Conservation (phyloP, 2,888 invertebrate genomes). For the Tenthredo mesomela region DNA sequence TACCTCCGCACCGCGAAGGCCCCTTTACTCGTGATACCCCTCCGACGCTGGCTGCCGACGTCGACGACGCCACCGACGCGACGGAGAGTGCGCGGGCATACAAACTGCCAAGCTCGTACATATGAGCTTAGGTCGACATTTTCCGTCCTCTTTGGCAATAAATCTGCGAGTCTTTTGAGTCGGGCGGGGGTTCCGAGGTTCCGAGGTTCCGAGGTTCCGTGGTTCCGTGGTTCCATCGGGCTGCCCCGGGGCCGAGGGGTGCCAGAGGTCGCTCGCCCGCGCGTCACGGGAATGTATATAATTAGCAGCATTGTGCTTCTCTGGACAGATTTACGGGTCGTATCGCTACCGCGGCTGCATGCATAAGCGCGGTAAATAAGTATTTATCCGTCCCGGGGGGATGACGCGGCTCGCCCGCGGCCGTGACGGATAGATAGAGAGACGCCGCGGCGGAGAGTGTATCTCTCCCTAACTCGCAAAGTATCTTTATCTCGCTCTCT, state of each 20-base stretch:
- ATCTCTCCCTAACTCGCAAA: constrained; percentile 14
- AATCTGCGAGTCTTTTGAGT: constrained; percentile 78
- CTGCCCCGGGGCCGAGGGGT: constrained; percentile 58
- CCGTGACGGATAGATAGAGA: constrained; percentile 60
- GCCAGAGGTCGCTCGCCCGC: constrained; percentile 57
- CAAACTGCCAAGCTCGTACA: constrained; percentile 76
- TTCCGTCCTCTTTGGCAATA: constrained; percentile 77
- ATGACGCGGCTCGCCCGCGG: constrained; percentile 54
- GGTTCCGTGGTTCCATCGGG: constrained; percentile 61
- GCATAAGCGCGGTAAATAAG: constrained; percentile 78
- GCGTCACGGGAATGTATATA: constrained; percentile 77
- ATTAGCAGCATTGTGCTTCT: constrained; percentile 77
- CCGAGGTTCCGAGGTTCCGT: constrained; percentile 60
- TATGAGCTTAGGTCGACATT: constrained; percentile 79
- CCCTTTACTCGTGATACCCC: constrained; percentile 30
- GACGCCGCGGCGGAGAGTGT: constrained; percentile 50
- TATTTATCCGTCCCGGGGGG: constrained; percentile 77
- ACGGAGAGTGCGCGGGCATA: constrained; percentile 69
- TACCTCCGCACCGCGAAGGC: constrained; percentile 13
- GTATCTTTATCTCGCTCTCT: neutral
- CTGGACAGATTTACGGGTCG: constrained; percentile 77
- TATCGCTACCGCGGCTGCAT: constrained; percentile 76
- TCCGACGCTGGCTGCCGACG: constrained; percentile 39
- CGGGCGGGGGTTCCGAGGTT: constrained; percentile 66
- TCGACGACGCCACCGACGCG: constrained; percentile 51